Percentiles rank a stretch among this genome's conserved stretches.
These are phyloP conservation scores for Rhinolophus sinicus DNA, from an alignment of 2,113 vertebrate species.

Conservation along the genomic window DNA sequence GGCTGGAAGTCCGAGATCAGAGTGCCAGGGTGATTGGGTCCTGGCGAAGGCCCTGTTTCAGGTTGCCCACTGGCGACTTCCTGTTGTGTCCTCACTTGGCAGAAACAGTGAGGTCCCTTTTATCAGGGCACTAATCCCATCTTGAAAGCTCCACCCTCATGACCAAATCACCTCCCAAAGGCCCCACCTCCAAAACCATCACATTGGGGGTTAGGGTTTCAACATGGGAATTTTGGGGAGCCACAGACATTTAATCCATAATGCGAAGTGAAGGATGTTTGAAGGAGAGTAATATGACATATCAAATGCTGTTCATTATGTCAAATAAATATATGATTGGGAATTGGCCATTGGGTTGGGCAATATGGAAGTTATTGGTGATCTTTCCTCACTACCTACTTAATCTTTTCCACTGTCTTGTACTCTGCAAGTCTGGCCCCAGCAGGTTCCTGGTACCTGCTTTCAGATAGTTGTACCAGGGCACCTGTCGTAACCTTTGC, in stretches of 20 bases:
- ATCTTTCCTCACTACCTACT: background rate
- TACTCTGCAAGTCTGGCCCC: background rate
- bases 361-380: background rate
- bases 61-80: fast-evolving
- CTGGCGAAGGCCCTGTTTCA: background rate
- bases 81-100: too few relatives aligned
- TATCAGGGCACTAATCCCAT: background rate
- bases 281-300: background rate
- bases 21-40: background rate
- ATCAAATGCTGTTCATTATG: background rate
- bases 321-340: background rate
- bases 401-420: background rate
- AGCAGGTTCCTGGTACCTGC: background rate
- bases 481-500: background rate
- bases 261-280: background rate
- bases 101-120: too few relatives aligned
- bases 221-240: background rate
- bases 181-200: too few relatives aligned
- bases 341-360: background rate
- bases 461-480: background rate
- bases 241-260: background rate
- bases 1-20: background rate
- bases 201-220: background rate
- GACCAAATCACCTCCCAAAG: background rate
- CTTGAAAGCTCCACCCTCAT: background rate